A percentile compares a stretch with the other conserved stretches of the same genome.
These are phyloP conservation scores for Cyclophora albipunctata DNA, from an alignment of 2,888 invertebrate genomes.

Conservation along the genomic window DNA sequence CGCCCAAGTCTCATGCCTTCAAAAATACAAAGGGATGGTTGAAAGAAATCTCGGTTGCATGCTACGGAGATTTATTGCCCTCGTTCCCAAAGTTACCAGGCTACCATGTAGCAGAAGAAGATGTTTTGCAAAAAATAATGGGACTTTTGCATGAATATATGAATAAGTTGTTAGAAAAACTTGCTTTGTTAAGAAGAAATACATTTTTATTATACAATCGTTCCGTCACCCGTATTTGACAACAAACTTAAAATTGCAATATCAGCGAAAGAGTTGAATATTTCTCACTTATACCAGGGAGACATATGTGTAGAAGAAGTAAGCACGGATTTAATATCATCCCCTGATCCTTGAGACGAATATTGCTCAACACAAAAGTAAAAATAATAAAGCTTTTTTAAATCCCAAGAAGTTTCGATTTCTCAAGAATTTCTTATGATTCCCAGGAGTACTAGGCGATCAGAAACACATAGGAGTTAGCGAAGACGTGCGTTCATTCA, in stretches of 20 bases:
- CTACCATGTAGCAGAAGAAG: slow-evolving; percentile 8
- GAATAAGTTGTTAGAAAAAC: no score
- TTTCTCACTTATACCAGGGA: not conserved
- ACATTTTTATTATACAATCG: no score
- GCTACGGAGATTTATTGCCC: slow-evolving; percentile 1
- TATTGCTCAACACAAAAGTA: no score
- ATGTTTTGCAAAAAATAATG: not conserved
- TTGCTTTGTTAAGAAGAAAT: no score
- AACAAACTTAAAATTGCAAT: not conserved
- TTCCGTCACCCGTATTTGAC: no score
- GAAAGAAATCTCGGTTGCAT: not conserved
- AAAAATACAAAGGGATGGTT: not conserved
- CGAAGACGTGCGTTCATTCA: not conserved
- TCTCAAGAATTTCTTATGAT: slow-evolving; percentile 11
- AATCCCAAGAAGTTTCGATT: not conserved
- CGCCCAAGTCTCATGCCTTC: no score
- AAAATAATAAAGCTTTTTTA: no score
- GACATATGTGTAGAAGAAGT: not conserved
- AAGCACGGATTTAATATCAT: not conserved
- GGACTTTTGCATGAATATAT: no score
- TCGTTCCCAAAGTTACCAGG: slow-evolving; percentile 17
- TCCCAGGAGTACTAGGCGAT: slow-evolving; percentile 8
- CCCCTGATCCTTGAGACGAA: no score
- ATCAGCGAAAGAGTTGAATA: not conserved
- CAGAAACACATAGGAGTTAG: not conserved